A percentile compares a stretch with the other conserved stretches of the same genome.
These are phyloP conservation scores for Deroplatys truncata DNA, from an alignment of 2,888 invertebrate species.

Conservation along the genomic window DNA sequence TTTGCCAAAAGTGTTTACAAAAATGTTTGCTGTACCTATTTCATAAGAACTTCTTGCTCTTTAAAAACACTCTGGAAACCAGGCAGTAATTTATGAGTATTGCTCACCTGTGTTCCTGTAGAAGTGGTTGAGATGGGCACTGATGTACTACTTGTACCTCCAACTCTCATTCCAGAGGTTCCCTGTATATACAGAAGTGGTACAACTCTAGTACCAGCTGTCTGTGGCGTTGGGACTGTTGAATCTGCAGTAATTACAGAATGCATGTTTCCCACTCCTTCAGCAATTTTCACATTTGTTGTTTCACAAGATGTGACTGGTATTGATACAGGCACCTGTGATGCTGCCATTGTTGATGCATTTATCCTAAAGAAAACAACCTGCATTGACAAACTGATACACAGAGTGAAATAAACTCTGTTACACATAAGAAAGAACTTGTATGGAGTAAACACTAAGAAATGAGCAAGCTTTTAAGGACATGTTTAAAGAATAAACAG, in stretches of 20 bases:
- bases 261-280: not conserved
- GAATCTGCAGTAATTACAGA: not conserved
- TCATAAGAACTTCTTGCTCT: too few relatives aligned
- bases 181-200: conserved; percentile 59
- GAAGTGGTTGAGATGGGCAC: conserved; percentile 10
- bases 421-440: too few relatives aligned
- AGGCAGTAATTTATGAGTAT: too few relatives aligned
- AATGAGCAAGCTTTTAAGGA: too few relatives aligned
- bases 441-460: too few relatives aligned
- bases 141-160: not conserved
- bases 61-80: too few relatives aligned
- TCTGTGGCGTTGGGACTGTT: not conserved
- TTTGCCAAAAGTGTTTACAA: too few relatives aligned
- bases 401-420: too few relatives aligned
- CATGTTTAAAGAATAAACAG: too few relatives aligned
- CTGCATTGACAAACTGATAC: too few relatives aligned
- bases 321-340: not conserved
- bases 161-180: conserved; percentile 46
- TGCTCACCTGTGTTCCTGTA: conserved; percentile 17
- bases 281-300: not conserved
- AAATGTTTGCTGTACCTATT: too few relatives aligned
- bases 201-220: conserved; percentile 43
- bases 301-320: not conserved
- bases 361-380: not conserved
- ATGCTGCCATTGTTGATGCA: conserved; percentile 4